A percentile compares a stretch with the other conserved stretches of the same genome.
Conservation (phyloP, 2,888 invertebrate species). For the Andricus quercusramuli region DNA sequence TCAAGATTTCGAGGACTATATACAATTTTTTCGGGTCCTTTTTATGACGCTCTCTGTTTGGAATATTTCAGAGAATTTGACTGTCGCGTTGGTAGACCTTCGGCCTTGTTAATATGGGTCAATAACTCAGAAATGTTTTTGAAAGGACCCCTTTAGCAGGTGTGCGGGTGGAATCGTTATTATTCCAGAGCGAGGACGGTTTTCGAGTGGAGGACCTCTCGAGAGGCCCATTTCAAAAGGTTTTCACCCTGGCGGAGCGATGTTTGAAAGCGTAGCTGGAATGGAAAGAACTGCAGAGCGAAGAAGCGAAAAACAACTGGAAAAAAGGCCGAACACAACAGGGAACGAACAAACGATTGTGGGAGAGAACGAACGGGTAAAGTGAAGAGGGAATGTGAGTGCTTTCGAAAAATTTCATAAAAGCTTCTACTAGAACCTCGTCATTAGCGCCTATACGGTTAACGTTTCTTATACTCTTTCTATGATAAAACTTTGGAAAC, state of each 20-base stretch:
- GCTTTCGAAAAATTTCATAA: constrained; percentile 58
- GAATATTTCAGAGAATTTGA: background rate
- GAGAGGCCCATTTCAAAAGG: constrained; percentile 65
- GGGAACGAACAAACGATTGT: constrained; percentile 18
- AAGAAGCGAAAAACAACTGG: constrained; percentile 42
- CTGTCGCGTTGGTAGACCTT: background rate
- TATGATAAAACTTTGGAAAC: background rate
- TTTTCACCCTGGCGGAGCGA: constrained; percentile 50
- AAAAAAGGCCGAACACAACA: constrained; percentile 26
- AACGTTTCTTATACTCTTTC: constrained; percentile 51
- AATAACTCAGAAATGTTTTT: constrained; percentile 3
- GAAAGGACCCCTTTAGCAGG: constrained; percentile 59
- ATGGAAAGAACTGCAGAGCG: constrained; percentile 31
- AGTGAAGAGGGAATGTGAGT: constrained; percentile 6
- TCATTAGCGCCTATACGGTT: constrained; percentile 58
- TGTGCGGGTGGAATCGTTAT: constrained; percentile 73
- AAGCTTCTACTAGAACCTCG: constrained; percentile 58
- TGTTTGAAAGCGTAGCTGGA: constrained; percentile 34
- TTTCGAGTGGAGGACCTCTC: constrained; percentile 65
- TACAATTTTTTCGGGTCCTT: too few relatives aligned
- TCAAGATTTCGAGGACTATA: background rate
- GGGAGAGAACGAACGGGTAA: constrained; percentile 6
- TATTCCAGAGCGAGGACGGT: constrained; percentile 62
- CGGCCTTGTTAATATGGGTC: constrained; percentile 27
- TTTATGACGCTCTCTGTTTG: background rate